Base-by-base conservation (phyloP, 1,140 invertebrate species). In the Cardiocondyla obscurior region DNA sequence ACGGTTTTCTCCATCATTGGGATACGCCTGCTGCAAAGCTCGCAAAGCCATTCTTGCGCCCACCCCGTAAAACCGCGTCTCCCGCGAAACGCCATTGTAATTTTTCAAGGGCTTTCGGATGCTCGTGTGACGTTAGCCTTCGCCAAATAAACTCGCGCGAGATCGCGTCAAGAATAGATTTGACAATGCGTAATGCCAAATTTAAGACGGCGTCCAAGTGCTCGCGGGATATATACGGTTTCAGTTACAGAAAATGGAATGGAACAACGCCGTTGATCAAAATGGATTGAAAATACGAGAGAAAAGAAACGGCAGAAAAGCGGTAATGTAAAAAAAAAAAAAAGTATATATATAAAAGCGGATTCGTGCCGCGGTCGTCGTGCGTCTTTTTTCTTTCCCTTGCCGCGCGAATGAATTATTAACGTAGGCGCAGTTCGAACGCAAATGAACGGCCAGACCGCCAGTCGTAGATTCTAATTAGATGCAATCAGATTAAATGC, bases 401-500 rank as follows among this genome's bases (percentile, higher is more conserved):
- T 49, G 36, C 7, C 28, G 42, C 22, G 0, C 25, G 49, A 49
- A 46, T 76, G 36, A 83, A 76, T 83, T 84, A 86, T 87, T 64
- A 55, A 86, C 36, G 81, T 30, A 14, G 33, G 0, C 28, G 55
- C 7, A 49, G 19, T 22, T 14, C 57, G 57, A 60, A 76, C 44
- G 55, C 55, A 39, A 46, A 39, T 25, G 30, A 67, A 39, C 55
- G 39, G 25, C 7, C 14, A 36, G 22, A 58, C 51, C 49, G 25
- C 30, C 30, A 53, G 25, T 4, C 8, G 49, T 65, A 60, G 64
- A 76, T 49, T 39, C 76, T 84, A 70, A 87, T 87, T 81, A 87
- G 69, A 22, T 44, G 33, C 65, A 74, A 87, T 87, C 85, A 65
- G 81, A 87, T 87, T 62, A 87, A 74, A 83, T 55, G 58, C 0